Percentiles rank a stretch among this genome's conserved stretches.
Conservation (phyloP, 2,888 invertebrate species). For the Bombyx huttoni region DNA sequence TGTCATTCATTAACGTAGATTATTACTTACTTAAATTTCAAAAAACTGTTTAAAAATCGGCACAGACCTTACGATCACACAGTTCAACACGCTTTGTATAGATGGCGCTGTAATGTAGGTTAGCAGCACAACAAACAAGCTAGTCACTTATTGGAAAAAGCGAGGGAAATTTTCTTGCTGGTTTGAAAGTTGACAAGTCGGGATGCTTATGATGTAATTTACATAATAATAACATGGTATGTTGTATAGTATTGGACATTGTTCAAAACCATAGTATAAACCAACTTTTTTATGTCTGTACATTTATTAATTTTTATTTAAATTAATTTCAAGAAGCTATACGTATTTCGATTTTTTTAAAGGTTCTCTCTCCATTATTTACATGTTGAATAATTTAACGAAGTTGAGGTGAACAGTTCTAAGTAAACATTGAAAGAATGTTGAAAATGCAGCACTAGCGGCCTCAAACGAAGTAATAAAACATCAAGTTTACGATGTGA, state of each 20-base stretch:
- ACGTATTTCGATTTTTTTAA: too few species aligned
- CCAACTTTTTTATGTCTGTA: conserved; percentile 14
- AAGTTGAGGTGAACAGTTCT: neutral
- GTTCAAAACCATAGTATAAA: conserved; percentile 47
- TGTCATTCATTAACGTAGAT: too few species aligned
- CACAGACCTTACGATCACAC: conserved; percentile 10
- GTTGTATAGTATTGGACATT: conserved; percentile 57
- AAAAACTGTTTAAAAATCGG: neutral
- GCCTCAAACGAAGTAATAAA: conserved; percentile 58
- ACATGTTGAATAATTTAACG: too few species aligned
- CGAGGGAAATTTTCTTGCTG: conserved; percentile 22
- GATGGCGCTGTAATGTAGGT: conserved; percentile 37
- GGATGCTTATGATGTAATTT: conserved; percentile 65
- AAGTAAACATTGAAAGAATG: conserved; percentile 8
- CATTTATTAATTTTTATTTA: neutral
- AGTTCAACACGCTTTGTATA: conserved; percentile 32
- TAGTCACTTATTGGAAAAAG: conserved; percentile 18
- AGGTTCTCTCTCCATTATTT: too few species aligned
- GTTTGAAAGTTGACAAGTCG: conserved; percentile 23
- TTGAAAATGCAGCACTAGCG: conserved; percentile 54
- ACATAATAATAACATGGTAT: conserved; percentile 60
- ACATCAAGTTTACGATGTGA: conserved; percentile 60
- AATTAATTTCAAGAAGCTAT: neutral
- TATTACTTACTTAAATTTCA: too few species aligned
- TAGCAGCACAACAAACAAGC: conserved; percentile 15